Evolutionary conservation across 2,113 vertebrate species (phyloP).

Genomic region (Cochlearius cochlearius): DNA sequence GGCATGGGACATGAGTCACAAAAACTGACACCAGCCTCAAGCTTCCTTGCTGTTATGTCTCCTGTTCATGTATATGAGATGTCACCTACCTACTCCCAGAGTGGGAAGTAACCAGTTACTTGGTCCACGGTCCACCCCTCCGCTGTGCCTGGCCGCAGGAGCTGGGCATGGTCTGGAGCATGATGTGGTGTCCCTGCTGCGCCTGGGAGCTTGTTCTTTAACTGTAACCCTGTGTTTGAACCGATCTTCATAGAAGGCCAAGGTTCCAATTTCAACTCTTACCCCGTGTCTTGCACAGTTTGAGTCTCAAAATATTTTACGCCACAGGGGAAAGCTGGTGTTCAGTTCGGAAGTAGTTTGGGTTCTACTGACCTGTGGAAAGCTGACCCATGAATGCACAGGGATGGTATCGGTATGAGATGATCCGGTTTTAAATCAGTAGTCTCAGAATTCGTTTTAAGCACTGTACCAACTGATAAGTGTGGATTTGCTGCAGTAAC

Average conservation of each 20-base stretch:
- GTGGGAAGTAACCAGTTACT: not conserved
- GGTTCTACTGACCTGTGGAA: not conserved
- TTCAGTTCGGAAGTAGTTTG: not conserved
- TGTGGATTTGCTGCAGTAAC: not conserved
- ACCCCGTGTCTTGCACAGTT: not conserved
- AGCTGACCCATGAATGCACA: not conserved
- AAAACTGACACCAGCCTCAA: not conserved
- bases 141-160: not conserved
- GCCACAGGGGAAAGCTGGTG: not conserved
- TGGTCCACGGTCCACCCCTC: not conserved
- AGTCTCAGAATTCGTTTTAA: not conserved
- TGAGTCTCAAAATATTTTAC: not conserved
- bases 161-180: not conserved
- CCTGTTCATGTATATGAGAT: accelerated
- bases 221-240: not conserved
- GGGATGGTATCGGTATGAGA: not conserved
- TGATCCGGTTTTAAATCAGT: not conserved
- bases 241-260: not conserved
- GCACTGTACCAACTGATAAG: not conserved
- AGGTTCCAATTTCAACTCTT: not conserved
- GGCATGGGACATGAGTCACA: not conserved
- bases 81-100: not conserved
- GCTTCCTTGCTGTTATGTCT: not conserved
- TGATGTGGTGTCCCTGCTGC: accelerated
- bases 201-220: not conserved